Evolutionary conservation across 2,797 vertebrate species (phyloP), one percentile per base, ranked within the genome.

Genomic region (Astyanax mexicanus): DNA sequence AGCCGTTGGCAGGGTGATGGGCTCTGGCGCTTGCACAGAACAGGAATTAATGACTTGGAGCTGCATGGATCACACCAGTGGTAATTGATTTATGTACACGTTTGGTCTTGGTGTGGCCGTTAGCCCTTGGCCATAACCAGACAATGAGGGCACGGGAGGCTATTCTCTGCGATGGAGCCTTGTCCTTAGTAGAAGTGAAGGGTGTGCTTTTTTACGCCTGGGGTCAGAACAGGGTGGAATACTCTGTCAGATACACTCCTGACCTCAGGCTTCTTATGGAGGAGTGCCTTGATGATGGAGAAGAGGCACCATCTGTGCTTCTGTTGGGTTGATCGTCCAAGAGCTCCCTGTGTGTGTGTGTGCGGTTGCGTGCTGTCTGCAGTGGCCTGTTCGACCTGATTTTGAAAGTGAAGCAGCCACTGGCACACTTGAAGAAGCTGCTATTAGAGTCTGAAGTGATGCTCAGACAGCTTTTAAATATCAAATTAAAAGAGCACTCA

Each of bases 41-140:
- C 69, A 6, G 38, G 35, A 37, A 75, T 17, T 58, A 78, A 51
- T 70, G 55, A 72, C 71, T 71, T 45, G 42, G 58, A 81, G 52
- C 71, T 44, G 74, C 23, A 54, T 47, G 40, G 62, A 77, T 72
- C 54, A 38, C 37, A 44, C 38, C 45, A 10, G 57, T 35, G 45
- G 35, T 84, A 74, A 84, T 72, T 78, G 78, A 84, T 75, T 79
- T 72, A 77, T 62, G 61, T 75, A 74, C 32, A 51, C 54, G 3
- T 37, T 51, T 44, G 47, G 47, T 76, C 72, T 73, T 29, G 68
- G 67, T 49, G 37, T 37, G 57, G 55, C 25, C 25, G 25, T 71
- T 57, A 25, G 32, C 12, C 19, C 1, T 21, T 7, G 35, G 49
- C 49, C 62, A 9, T 10, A 72, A 66, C 19, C 7, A 58, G 51